Evolutionary conservation across 2,888 invertebrate genomes (phyloP).

Genomic region (Ichneumoninae sp.): DNA sequence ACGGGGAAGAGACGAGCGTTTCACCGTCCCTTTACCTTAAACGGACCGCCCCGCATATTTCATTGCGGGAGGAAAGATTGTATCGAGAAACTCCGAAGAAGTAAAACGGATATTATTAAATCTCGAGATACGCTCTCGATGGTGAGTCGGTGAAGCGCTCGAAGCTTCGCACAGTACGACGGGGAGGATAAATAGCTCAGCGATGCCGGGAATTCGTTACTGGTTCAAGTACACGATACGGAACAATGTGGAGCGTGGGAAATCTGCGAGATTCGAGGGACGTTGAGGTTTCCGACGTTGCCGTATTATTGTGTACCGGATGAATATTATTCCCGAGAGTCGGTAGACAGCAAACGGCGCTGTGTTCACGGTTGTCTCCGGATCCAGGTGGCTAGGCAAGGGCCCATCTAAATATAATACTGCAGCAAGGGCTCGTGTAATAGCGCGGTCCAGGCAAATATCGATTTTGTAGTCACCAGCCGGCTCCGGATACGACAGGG

Average conservation of each 20-base stretch:
- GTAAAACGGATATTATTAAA: conserved; percentile 23
- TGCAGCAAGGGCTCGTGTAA: conserved; percentile 60
- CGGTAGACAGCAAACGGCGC: background rate
- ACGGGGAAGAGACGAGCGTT: background rate
- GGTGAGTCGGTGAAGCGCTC: background rate
- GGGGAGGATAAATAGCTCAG: background rate
- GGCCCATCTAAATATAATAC: conserved; percentile 67
- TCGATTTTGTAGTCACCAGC: conserved; percentile 53
- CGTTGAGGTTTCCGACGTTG: background rate
- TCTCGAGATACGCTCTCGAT: conserved; percentile 11
- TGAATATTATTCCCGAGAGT: conserved; percentile 13
- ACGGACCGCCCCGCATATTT: conserved; percentile 8
- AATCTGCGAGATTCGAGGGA: background rate
- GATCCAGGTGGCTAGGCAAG: conserved; percentile 52
- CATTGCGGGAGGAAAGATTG: conserved; percentile 20
- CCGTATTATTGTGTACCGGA: conserved; percentile 3
- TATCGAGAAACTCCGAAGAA: conserved; percentile 23
- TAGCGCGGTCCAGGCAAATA: conserved; percentile 59
- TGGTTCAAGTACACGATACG: background rate
- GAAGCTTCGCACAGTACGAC: background rate
- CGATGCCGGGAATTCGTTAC: conserved; percentile 15
- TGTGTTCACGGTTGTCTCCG: background rate
- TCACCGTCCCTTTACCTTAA: background rate
- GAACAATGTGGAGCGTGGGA: background rate
- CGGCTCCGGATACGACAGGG: conserved; percentile 41